Evolutionary conservation across 2,113 vertebrate species (phyloP), one percentile per base, ranked within the genome.

Genomic region (Ascaphus truei): DNA sequence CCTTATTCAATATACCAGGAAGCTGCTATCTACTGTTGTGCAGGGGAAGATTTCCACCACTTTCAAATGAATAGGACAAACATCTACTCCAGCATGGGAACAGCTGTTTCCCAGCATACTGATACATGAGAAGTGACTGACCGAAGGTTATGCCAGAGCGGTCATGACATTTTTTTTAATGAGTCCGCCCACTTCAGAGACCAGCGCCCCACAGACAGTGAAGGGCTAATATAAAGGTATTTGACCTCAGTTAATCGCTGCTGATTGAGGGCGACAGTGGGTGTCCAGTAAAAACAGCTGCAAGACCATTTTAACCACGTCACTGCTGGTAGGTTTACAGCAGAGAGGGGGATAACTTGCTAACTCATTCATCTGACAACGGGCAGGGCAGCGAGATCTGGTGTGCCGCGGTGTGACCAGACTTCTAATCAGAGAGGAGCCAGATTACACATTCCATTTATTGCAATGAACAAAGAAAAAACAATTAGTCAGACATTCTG

Each of bases 351-450:
- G 18, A 56, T 45, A 67, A 57, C 51, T 57, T 45, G 26, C 25
- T 56, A 66, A 66, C 36, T 66, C 63, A 57, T 57, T 67, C 45
- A 34, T 48, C 41, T 67, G 64, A 67, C 52, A 67, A 39, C 64
- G 11, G 57, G 52, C 52, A 55, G 51, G 47, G 51, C 29, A 57
- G 51, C 41, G 59, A 68, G 20, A 68, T 68, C 55, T 50, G 29
- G 27, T 50, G 57, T 57, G 55, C 29, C n/a, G 30, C 36, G 55
- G 41, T 50, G 55, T 59, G 66, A 45, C 55, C 55, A 51, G 66
- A 59, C 55, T 50, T 50, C 57, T 67, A 67, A 67, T 57, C 37
- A 57, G 64, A 45, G 27, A 57, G 51, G 64, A 67, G 64, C 52
- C 64, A 57, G 53, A 27, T 9, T 29, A 47, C 37, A 67, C 64